phyloP scores from a whole-genome alignment of 2,888 invertebrate genomes.

The Polyploca ridens region DNA sequence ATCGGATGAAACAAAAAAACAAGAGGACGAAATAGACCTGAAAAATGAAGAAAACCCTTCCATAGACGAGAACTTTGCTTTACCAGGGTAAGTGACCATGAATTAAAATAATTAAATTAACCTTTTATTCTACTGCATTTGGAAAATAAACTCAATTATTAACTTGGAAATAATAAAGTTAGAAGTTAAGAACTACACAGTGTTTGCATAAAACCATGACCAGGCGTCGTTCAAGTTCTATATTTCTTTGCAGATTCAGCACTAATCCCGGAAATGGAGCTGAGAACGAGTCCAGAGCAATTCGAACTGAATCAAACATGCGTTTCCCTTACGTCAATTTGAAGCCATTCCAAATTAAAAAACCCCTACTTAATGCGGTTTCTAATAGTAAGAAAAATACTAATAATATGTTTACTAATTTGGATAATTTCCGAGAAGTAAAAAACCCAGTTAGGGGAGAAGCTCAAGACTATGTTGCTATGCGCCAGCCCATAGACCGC shows the following conservation, averaged over 20 bases:
- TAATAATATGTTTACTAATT: slow-evolving; percentile 65
- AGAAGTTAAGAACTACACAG: too few species aligned
- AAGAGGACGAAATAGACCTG: slow-evolving; percentile 24
- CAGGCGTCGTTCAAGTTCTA: background rate
- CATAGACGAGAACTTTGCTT: slow-evolving; percentile 68
- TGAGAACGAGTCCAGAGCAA: slow-evolving; percentile 79
- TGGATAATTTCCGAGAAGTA: slow-evolving; percentile 68
- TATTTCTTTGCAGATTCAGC: slow-evolving; percentile 62
- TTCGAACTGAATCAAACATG: slow-evolving; percentile 70
- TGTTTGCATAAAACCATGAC: too few species aligned
- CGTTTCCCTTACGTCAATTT: slow-evolving; percentile 76
- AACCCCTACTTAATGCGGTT: slow-evolving; percentile 43
- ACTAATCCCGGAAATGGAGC: slow-evolving; percentile 69
- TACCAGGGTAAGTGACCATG: slow-evolving; percentile 66
- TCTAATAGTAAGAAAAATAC: slow-evolving; percentile 60
- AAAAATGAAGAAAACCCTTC: slow-evolving; percentile 30
- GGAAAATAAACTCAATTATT: background rate
- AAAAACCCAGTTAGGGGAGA: slow-evolving; percentile 74
- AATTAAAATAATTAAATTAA: slow-evolving; percentile 10
- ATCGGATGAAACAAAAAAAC: slow-evolving; percentile 17
- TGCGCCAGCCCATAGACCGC: slow-evolving; percentile 65
- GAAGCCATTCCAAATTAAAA: slow-evolving; percentile 75
- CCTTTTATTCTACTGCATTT: background rate
- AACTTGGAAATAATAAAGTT: too few species aligned
- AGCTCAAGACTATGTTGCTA: slow-evolving; percentile 62